These are phyloP conservation scores for Ornithorhynchus anatinus DNA, from an alignment of 2,113 vertebrate species.

Conservation along the genomic window DNA sequence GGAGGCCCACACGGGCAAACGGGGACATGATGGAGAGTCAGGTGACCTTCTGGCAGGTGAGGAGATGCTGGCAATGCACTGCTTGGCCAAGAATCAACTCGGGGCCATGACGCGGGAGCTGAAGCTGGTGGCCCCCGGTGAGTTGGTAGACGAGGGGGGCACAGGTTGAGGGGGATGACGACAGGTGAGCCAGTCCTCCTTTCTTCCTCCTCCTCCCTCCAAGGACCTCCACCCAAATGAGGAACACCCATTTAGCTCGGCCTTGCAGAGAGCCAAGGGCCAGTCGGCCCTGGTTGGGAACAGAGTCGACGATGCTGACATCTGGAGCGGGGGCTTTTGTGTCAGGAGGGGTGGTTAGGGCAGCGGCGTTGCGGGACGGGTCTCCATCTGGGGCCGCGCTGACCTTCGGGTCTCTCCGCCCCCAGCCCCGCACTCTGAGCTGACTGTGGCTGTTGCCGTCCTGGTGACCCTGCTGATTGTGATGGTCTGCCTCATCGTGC, in stretches of 20 bases:
- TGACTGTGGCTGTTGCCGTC: constrained; percentile 93
- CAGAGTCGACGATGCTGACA: no score
- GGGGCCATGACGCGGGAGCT: constrained; percentile 83
- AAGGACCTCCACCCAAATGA: no score
- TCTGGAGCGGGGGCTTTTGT: no score
- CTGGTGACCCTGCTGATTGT: constrained; percentile 95
- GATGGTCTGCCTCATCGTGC: constrained; percentile 96
- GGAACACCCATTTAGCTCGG: no score
- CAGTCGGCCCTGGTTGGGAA: no score
- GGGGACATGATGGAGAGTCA: constrained; percentile 84
- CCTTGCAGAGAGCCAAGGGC: no score
- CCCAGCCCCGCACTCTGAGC: constrained; percentile 87
- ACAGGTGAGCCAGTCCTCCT: no score
- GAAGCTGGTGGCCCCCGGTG: constrained; percentile 92
- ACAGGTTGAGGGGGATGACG: no score
- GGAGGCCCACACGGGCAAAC: constrained; percentile 75
- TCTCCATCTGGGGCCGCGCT: no score
- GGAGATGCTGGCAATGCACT: constrained; percentile 87
- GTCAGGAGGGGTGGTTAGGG: no score
- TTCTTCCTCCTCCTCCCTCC: no score
- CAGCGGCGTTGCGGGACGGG: no score
- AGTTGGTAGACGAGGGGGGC: constrained; percentile 59
- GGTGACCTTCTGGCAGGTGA: constrained; percentile 89
- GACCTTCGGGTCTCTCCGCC: constrained; percentile 23
- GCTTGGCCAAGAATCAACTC: constrained; percentile 86